phyloP scores from a whole-genome alignment of 2,888 invertebrate genomes.

The Amphiduros pacificus region DNA sequence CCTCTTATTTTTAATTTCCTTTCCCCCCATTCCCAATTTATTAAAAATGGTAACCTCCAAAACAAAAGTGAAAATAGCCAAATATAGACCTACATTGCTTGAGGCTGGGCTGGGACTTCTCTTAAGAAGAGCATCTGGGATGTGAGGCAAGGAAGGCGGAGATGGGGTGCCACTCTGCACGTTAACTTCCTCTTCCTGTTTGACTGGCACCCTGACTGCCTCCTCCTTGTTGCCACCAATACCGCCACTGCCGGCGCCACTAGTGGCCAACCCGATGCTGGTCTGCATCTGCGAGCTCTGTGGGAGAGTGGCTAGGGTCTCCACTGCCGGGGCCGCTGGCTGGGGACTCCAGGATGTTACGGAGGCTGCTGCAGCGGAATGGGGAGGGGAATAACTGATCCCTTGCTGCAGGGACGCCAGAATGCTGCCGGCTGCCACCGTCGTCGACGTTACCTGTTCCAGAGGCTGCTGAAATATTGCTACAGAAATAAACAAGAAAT shows the following conservation, averaged over 20 bases:
- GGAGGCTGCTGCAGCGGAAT: constrained; percentile 30
- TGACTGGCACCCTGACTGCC: too few relatives aligned
- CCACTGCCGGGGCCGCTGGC: constrained; percentile 4
- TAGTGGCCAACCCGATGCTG: background rate
- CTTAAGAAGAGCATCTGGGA: too few relatives aligned
- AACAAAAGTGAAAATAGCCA: too few relatives aligned
- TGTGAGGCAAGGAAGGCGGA: too few relatives aligned
- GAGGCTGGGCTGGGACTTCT: background rate
- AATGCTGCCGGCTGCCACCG: constrained; percentile 36
- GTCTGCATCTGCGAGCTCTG: background rate
- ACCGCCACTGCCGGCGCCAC: background rate
- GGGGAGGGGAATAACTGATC: constrained; percentile 26
- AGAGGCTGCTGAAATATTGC: constrained; percentile 6
- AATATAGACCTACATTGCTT: too few relatives aligned
- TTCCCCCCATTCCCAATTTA: too few relatives aligned
- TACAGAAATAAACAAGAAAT: too few relatives aligned
- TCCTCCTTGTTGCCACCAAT: too few relatives aligned
- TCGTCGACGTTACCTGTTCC: constrained; percentile 3
- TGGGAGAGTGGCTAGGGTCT: background rate
- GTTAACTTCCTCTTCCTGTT: too few relatives aligned
- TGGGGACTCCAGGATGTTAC: constrained; percentile 33
- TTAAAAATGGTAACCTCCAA: too few relatives aligned
- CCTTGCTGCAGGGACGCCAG: constrained; percentile 31
- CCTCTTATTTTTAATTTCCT: too few relatives aligned
- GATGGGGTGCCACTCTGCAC: too few relatives aligned